A percentile compares a stretch with the other conserved stretches of the same genome.
These are phyloP conservation scores for Drosophila navojoa DNA, from an alignment of 1,140 invertebrate species.

Conservation along the genomic window DNA sequence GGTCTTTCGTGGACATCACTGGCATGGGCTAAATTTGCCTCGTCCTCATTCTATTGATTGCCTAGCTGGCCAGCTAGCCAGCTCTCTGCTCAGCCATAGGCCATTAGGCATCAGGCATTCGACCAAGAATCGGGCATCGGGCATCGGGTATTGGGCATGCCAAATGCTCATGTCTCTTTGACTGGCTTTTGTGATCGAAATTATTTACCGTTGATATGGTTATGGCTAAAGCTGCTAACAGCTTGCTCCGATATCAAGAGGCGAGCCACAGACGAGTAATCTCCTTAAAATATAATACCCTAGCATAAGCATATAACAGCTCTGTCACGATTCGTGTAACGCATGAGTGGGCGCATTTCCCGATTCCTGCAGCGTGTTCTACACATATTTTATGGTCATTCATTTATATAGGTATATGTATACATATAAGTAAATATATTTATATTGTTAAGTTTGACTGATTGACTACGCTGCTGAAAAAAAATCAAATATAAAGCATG, in stretches of 20 bases:
- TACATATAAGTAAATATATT: too few species aligned
- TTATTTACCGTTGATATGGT: constrained; percentile 81
- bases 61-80: constrained; percentile 37
- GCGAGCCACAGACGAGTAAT: constrained; percentile 22
- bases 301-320: constrained; percentile 27
- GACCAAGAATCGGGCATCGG: constrained; percentile 16
- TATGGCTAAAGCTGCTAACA: constrained; percentile 57
- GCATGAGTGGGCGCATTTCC: constrained; percentile 34
- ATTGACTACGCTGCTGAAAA: too few species aligned
- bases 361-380: not conserved
- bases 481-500: too few species aligned
- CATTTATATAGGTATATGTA: too few species aligned
- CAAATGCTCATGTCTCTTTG: constrained; percentile 61
- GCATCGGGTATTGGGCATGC: constrained; percentile 29
- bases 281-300: constrained; percentile 26
- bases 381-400: not conserved
- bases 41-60: constrained; percentile 69
- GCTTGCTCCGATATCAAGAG: constrained; percentile 5
- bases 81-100: constrained; percentile 24
- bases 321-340: constrained; percentile 42
- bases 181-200: constrained; percentile 64
- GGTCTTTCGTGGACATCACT: constrained; percentile 22
- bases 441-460: too few species aligned
- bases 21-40: constrained; percentile 41
- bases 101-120: constrained; percentile 26